Conservation (phyloP, 2,888 invertebrate species). For the Hedychridium roseum region DNA sequence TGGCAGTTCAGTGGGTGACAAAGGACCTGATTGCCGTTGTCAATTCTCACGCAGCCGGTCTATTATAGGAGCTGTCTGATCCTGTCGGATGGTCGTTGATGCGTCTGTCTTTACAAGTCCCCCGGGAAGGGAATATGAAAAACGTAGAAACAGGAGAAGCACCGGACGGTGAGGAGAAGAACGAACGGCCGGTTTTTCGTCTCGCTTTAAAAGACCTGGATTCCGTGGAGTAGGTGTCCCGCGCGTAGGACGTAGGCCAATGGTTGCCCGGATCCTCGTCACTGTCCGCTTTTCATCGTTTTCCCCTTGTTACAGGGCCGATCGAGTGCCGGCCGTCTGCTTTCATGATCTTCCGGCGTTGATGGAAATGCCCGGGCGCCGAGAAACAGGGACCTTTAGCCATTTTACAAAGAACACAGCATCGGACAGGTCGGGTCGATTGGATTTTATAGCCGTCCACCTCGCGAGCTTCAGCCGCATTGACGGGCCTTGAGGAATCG, state of each 20-base stretch:
- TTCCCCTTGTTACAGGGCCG: slow-evolving; percentile 8
- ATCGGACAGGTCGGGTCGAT: too few species aligned
- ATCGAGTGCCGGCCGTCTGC: too few species aligned
- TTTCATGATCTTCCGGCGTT: too few species aligned
- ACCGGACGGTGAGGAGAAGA: not conserved
- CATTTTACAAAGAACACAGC: too few species aligned
- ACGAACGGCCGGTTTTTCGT: not conserved
- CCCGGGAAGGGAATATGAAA: slow-evolving; percentile 16
- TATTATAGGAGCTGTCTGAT: slow-evolving; percentile 13
- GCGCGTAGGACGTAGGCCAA: slow-evolving; percentile 5
- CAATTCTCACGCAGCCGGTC: slow-evolving; percentile 11
- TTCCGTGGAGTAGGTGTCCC: slow-evolving; percentile 13
- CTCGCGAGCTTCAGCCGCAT: too few species aligned
- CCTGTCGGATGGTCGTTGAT: slow-evolving; percentile 12
- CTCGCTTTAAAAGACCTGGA: not conserved
- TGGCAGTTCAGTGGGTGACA: slow-evolving; percentile 13
- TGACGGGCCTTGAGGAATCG: too few species aligned
- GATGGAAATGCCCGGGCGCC: too few species aligned
- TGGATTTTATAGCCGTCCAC: too few species aligned
- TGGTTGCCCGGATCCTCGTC: slow-evolving; percentile 23
- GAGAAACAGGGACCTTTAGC: too few species aligned
- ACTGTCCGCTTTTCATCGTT: slow-evolving; percentile 26
- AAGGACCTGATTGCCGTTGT: slow-evolving; percentile 21
- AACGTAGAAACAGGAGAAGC: not conserved
- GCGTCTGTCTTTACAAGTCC: slow-evolving; percentile 19